A percentile compares a stretch with the other conserved stretches of the same genome.
These are phyloP conservation scores for Distichodus sexfasciatus DNA, from an alignment of 2,797 vertebrate species.

Conservation along the genomic window DNA sequence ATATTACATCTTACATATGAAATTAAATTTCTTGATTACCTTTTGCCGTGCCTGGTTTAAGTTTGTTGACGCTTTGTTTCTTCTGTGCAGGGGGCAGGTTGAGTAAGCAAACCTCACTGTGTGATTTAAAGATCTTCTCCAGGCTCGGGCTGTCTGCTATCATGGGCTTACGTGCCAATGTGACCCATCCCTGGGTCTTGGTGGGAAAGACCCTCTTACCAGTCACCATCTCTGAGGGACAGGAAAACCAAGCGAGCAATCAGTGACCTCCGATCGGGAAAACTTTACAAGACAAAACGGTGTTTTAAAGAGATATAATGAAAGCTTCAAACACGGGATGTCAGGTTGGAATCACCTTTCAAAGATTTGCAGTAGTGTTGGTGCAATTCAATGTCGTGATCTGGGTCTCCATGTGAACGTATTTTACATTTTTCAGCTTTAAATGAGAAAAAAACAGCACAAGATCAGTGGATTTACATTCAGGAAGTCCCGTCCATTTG, in stretches of 20 bases:
- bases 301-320: not conserved
- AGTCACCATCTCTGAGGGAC: constrained; percentile 69
- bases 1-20: too few relatives aligned
- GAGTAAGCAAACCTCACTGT: constrained; percentile 68
- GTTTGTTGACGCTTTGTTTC: constrained; percentile 51
- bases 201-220: constrained; percentile 72
- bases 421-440: constrained; percentile 71
- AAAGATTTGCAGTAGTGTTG: constrained; percentile 63
- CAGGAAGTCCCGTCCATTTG: not conserved
- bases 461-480: not conserved
- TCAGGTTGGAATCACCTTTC: constrained; percentile 65
- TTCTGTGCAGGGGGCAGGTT: constrained; percentile 69
- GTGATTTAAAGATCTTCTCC: constrained; percentile 74
- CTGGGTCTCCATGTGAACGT: constrained; percentile 55
- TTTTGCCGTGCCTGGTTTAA: constrained; percentile 35
- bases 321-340: too few relatives aligned
- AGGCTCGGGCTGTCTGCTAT: constrained; percentile 69
- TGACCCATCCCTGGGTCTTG: constrained; percentile 74
- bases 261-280: not conserved
- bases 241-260: not conserved
- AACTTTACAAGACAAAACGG: not conserved
- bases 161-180: constrained; percentile 68
- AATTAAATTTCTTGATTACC: too few relatives aligned
- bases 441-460: not conserved
- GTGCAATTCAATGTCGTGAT: constrained; percentile 45